phyloP scores from a whole-genome alignment of 1,140 invertebrate species.

The Polyergus mexicanus region DNA sequence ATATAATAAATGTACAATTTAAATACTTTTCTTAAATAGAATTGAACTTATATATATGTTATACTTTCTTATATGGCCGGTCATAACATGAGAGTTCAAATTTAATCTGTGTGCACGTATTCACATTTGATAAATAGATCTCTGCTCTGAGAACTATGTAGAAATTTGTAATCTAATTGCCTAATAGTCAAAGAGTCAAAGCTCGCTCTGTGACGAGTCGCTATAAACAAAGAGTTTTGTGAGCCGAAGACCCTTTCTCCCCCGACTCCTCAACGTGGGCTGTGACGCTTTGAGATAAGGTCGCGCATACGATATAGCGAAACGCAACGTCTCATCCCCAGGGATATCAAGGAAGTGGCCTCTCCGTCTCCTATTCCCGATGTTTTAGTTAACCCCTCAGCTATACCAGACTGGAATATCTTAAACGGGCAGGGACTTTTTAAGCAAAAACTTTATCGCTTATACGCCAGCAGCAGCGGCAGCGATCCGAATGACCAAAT shows the following conservation, averaged over 20 bases:
- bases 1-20: neutral
- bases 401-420: slow-evolving; percentile 82
- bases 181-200: slow-evolving; percentile 22
- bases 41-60: neutral
- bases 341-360: slow-evolving; percentile 83
- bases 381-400: slow-evolving; percentile 77
- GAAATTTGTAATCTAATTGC: slow-evolving; percentile 33
- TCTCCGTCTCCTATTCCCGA: slow-evolving; percentile 73
- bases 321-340: slow-evolving; percentile 79
- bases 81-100: neutral
- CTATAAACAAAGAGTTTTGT: slow-evolving; percentile 61
- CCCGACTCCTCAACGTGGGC: slow-evolving; percentile 25
- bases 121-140: neutral
- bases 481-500: slow-evolving; percentile 52
- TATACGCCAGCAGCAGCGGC: slow-evolving; percentile 57
- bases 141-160: neutral
- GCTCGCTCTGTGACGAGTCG: neutral
- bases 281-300: slow-evolving; percentile 80
- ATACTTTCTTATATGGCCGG: neutral
- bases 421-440: slow-evolving; percentile 82
- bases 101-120: neutral
- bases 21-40: neutral
- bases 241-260: slow-evolving; percentile 3
- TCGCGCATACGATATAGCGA: slow-evolving; percentile 73
- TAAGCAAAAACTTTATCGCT: slow-evolving; percentile 80